Base-by-base conservation (phyloP, 2,888 invertebrate genomes). In the Seira sanloemensis region DNA sequence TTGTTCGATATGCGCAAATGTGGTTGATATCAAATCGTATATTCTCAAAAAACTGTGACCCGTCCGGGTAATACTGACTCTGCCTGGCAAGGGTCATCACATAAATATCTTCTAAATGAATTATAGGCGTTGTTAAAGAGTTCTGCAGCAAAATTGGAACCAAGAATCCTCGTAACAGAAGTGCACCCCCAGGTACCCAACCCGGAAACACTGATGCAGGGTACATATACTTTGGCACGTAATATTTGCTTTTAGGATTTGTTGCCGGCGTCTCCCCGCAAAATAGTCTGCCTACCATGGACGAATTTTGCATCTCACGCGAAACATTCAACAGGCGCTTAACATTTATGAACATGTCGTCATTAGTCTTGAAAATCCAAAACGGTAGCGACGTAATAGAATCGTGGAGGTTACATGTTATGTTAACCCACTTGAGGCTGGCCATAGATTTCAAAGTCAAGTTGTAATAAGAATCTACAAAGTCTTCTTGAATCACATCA, bases 391-490 rank as follows among this genome's bases (percentile, higher is more conserved):
- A 62, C 9, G 78, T 50, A 21, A 84, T 69, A 58, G 77, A 77
- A 73, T 87, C 87, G 54, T 86, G 75, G 46, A 90, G 89, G 23
- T 90, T 90, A 86, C 97, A 97, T 89, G 94, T 93, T 54, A 93
- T 93, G 4, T 93, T 94, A 23, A 95, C 94, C 94, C 96, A 95
- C 90, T 97, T 97, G 80, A 97, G 91, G 93, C 97, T 94, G 94
- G 96, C 94, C 12, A 96, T 94, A 67, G 96, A 95, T 91, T 97
- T 97, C 25, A 97, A 90, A 0, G 97, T 97, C 87, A 97, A 92
- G 93, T 97, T 97, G 91, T 96, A 95, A 90, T 97, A 97, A 0
- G 95, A 94, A 91, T 97, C 97, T 54, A 94, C 91, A 90, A 97
- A 97, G 65, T 94, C 94, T 90, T 96, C 96, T 91, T 97, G 96